Conservation (phyloP, 1,140 invertebrate species). For the Trissolcus basalis region DNA sequence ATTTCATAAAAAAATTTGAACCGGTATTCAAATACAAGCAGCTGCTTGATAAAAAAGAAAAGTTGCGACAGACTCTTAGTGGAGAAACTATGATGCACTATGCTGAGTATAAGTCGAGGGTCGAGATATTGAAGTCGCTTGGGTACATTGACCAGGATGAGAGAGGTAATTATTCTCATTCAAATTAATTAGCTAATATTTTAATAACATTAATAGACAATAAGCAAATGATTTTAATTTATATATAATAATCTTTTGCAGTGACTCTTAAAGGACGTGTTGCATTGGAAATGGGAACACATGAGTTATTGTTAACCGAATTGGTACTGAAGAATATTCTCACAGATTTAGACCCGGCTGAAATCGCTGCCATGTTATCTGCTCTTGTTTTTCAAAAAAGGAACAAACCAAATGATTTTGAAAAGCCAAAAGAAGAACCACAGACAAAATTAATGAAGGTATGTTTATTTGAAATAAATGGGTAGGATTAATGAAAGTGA, state of each 20-base stretch:
- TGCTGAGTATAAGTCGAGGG: conserved; percentile 90
- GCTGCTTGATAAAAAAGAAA: conserved; percentile 82
- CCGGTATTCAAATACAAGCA: conserved; percentile 84
- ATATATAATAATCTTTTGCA: conserved; percentile 68
- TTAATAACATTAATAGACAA: too few relatives aligned
- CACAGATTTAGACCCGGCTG: conserved; percentile 87
- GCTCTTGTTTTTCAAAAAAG: conserved; percentile 94
- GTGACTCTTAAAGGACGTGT: conserved; percentile 93
- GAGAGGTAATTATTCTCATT: conserved; percentile 78
- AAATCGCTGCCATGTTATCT: conserved; percentile 95
- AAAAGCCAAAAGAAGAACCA: conserved; percentile 32
- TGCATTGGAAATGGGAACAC: conserved; percentile 96
- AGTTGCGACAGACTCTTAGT: conserved; percentile 86
- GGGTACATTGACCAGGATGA: conserved; percentile 85
- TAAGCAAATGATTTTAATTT: too few relatives aligned
- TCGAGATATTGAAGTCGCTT: conserved; percentile 88
- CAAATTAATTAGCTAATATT: too few relatives aligned
- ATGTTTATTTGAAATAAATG: too few relatives aligned
- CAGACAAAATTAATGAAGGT: conserved; percentile 63
- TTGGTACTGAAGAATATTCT: conserved; percentile 95
- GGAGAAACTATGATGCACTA: conserved; percentile 90
- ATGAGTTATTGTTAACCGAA: conserved; percentile 96
- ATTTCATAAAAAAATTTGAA: conserved; percentile 84
- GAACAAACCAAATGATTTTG: conserved; percentile 70
- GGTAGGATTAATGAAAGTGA: too few relatives aligned